Conservation (phyloP, 2,888 invertebrate species). For the Idaea biselata region DNA sequence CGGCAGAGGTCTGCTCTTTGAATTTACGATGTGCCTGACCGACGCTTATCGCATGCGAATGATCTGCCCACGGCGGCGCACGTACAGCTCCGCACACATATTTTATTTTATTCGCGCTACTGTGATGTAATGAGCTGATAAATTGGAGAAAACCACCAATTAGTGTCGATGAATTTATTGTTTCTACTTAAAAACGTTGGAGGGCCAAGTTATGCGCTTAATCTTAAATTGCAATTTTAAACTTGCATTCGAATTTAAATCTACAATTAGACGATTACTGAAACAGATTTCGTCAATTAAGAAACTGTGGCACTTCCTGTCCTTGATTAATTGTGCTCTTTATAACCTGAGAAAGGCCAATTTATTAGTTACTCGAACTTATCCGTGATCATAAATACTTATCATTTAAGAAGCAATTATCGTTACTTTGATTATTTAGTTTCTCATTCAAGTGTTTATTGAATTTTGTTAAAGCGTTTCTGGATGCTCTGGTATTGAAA, state of each 20-base stretch:
- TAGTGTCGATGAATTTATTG: slow-evolving; percentile 82
- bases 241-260: slow-evolving; percentile 62
- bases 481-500: neutral
- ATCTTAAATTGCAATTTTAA: slow-evolving; percentile 74
- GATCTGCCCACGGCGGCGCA: slow-evolving; percentile 79
- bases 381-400: slow-evolving; percentile 1
- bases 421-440: neutral
- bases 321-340: slow-evolving; percentile 23
- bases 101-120: slow-evolving; percentile 81
- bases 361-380: neutral
- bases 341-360: slow-evolving; percentile 10
- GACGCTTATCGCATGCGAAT: slow-evolving; percentile 80
- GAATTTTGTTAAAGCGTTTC: too few species aligned
- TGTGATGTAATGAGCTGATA: slow-evolving; percentile 82
- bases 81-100: slow-evolving; percentile 76
- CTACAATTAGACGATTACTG: slow-evolving; percentile 37
- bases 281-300: slow-evolving; percentile 34
- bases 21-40: slow-evolving; percentile 80
- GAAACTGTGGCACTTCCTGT: slow-evolving; percentile 22
- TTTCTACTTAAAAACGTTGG: slow-evolving; percentile 80
- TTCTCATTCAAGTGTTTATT: too few species aligned
- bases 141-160: slow-evolving; percentile 81
- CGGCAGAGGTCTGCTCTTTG: slow-evolving; percentile 74
- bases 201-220: slow-evolving; percentile 69
- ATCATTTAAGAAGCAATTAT: neutral